Evolutionary conservation across 1,140 invertebrate species (phyloP).

Genomic region (Scylla paramamosain): DNA sequence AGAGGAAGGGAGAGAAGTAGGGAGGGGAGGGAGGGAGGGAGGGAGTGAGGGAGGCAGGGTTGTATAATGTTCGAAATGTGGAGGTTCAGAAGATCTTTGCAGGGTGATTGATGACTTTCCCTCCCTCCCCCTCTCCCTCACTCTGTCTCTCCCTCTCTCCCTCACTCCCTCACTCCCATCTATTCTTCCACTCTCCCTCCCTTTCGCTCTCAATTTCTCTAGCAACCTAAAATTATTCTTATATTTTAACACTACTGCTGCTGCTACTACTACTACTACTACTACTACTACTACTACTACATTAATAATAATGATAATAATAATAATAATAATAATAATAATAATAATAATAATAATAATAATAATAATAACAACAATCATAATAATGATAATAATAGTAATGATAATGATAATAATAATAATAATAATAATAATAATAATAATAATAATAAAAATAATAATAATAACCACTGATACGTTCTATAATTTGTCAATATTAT

Average conservation of each 20-base stretch:
- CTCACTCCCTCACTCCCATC: background rate
- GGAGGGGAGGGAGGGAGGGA: background rate
- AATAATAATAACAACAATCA: too few species aligned
- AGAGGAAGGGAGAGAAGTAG: background rate
- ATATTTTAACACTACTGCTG: background rate
- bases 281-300: too few species aligned
- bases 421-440: too few species aligned
- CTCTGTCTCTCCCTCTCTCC: background rate
- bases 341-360: too few species aligned
- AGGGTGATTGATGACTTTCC: background rate
- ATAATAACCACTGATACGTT: too few species aligned
- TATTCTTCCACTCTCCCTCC: background rate
- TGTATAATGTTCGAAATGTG: constrained; percentile 5
- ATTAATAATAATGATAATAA: too few species aligned
- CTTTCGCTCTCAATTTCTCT: background rate
- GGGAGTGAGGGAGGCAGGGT: background rate
- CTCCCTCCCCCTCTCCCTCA: background rate
- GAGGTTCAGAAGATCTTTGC: background rate
- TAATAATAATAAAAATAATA: too few species aligned
- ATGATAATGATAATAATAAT: too few species aligned
- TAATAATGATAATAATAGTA: too few species aligned
- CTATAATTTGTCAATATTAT: too few species aligned
- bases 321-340: too few species aligned
- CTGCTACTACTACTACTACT: too few species aligned
- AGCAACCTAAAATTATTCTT: background rate